Evolutionary conservation across 2,797 vertebrate genomes (phyloP).

Genomic region (Hylomyscus alleni): DNA sequence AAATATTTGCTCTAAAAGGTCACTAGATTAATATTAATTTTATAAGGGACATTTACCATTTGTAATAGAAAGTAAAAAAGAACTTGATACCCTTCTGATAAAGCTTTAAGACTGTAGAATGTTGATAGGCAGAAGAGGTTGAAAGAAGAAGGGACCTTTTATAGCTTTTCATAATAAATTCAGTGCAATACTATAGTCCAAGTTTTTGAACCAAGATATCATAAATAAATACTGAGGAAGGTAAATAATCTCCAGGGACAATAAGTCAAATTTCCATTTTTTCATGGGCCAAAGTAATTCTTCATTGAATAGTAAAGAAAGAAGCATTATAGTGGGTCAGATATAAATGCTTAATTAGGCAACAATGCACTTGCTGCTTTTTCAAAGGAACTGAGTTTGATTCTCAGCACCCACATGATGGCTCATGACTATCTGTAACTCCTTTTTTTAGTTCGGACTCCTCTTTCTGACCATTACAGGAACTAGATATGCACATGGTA

Average conservation of each 20-base stretch:
- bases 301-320: conserved; percentile 19
- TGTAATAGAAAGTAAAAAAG: conserved; percentile 8
- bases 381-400: neutral
- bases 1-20: neutral
- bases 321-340: neutral
- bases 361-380: neutral
- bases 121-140: neutral
- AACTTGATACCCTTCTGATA: neutral
- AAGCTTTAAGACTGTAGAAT: neutral
- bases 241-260: neutral
- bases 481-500: neutral
- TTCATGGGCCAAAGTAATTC: neutral
- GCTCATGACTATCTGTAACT: neutral
- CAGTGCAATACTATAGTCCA: neutral
- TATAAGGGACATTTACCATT: neutral
- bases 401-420: neutral
- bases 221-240: neutral
- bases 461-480: neutral
- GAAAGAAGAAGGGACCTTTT: neutral
- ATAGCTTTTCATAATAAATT: neutral
- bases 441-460: neutral
- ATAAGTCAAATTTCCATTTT: neutral
- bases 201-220: neutral
- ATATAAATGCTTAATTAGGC: neutral
- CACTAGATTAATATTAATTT: neutral